phyloP scores from a whole-genome alignment of 2,113 vertebrate genomes.

The Mobula hypostoma region DNA sequence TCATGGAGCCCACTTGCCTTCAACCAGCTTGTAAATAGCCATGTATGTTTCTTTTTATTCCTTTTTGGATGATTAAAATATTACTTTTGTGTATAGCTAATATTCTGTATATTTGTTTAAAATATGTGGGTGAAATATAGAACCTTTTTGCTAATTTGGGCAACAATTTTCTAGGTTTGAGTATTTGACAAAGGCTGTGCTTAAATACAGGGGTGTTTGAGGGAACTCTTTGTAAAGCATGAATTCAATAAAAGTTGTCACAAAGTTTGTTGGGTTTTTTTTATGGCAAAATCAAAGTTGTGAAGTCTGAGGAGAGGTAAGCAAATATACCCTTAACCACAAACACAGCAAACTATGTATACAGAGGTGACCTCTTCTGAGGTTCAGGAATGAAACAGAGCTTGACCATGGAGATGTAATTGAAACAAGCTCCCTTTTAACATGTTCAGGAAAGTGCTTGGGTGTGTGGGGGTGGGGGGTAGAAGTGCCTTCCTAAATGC shows the following conservation, averaged over 20 bases:
- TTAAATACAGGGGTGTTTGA: not conserved
- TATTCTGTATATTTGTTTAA: not conserved
- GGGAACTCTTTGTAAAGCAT: not conserved
- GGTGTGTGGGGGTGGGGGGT: too few relatives aligned
- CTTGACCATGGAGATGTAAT: too few relatives aligned
- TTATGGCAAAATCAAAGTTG: not conserved
- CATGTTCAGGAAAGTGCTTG: too few relatives aligned
- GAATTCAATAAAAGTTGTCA: constrained; percentile 15
- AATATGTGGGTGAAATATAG: not conserved
- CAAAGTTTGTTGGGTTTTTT: not conserved
- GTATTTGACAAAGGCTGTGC: not conserved
- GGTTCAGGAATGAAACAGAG: too few relatives aligned
- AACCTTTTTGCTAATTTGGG: constrained; percentile 2
- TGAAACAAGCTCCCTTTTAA: too few relatives aligned
- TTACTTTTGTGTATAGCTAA: not conserved
- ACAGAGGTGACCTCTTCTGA: too few relatives aligned
- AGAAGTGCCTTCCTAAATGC: too few relatives aligned
- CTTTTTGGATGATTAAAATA: not conserved
- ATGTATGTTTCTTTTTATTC: not conserved
- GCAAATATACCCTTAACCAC: too few relatives aligned
- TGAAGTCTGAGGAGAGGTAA: too few relatives aligned
- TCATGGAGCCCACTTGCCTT: not conserved
- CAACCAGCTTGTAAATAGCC: not conserved
- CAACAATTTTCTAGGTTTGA: not conserved
- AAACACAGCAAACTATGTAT: too few relatives aligned